A percentile compares a stretch with the other conserved stretches of the same genome.
These are phyloP conservation scores for Trogon surrucura DNA, from an alignment of 2,113 vertebrate genomes.

Conservation along the genomic window DNA sequence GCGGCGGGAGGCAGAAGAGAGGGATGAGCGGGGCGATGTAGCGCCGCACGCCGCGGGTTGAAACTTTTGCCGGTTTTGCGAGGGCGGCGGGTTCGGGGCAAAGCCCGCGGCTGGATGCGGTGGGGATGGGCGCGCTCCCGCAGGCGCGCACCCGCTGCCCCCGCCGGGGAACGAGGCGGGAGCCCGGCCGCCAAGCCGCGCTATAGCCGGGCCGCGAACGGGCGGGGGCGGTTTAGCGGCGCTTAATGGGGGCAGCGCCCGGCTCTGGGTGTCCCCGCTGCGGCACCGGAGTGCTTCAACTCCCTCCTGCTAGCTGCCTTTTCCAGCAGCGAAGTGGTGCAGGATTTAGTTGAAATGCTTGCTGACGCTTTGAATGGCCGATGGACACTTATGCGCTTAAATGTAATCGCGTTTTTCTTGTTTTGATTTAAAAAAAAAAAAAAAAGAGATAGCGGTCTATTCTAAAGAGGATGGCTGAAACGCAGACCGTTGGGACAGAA, in stretches of 20 bases:
- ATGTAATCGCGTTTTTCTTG: not conserved
- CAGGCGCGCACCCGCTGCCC: not conserved
- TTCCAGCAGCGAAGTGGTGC: accelerated
- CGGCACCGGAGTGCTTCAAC: not conserved
- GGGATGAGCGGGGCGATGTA: no score
- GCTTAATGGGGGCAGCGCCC: not conserved
- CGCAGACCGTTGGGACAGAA: not conserved
- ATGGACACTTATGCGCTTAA: not conserved
- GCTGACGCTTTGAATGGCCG: accelerated
- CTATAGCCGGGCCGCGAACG: no score
- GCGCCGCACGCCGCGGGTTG: no score
- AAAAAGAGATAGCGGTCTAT: accelerated
- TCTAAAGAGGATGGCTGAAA: not conserved
- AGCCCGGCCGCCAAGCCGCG: not conserved
- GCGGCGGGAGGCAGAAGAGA: no score
- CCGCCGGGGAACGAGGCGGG: no score
- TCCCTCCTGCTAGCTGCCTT: not conserved
- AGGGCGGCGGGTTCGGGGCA: no score
- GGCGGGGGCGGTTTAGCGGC: not conserved
- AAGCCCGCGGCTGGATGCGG: not conserved
- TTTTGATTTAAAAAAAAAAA: no score
- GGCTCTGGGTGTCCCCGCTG: not conserved
- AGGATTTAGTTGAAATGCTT: not conserved
- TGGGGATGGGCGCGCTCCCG: not conserved
- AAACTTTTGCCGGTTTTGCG: not conserved